Percentiles rank a stretch among this genome's conserved stretches.
These are phyloP conservation scores for Rotaria sp. DNA, from an alignment of 2,888 invertebrate species.

Conservation along the genomic window DNA sequence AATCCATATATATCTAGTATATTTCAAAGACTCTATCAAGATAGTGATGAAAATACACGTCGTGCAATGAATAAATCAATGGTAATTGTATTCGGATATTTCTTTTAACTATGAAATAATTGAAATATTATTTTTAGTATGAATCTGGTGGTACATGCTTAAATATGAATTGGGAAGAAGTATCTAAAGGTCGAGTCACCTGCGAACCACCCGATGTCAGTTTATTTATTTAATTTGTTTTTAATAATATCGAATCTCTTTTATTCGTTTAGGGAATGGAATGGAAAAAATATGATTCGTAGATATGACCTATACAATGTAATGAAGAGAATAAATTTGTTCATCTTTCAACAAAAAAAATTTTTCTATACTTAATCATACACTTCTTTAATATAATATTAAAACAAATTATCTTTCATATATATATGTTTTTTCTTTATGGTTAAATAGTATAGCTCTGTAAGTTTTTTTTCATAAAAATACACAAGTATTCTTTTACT, in stretches of 20 bases:
- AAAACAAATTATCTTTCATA: too few relatives aligned
- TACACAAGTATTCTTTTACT: too few relatives aligned
- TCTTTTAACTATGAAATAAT: too few relatives aligned
- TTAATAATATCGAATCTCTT: neutral
- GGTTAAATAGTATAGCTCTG: too few relatives aligned
- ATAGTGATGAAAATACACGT: neutral
- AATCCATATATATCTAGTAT: neutral
- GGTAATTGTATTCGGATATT: neutral
- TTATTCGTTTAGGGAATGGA: neutral
- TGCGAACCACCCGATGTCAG: neutral
- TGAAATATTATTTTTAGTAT: neutral
- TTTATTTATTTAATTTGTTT: neutral
- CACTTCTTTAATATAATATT: too few relatives aligned
- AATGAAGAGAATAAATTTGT: too few relatives aligned
- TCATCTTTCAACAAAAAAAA: too few relatives aligned
- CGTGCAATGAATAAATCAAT: neutral
- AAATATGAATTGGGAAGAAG: neutral
- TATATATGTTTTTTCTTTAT: too few relatives aligned
- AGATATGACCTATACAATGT: neutral
- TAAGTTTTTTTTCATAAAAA: too few relatives aligned
- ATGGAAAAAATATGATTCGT: conserved; percentile 1
- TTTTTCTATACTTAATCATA: too few relatives aligned
- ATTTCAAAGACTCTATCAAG: neutral
- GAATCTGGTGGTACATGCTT: neutral
- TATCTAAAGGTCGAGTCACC: neutral